Percentiles rank a stretch among this genome's conserved stretches.
phyloP scores from a whole-genome alignment of 2,888 invertebrate species.

The Polyommatus iphigenia region DNA sequence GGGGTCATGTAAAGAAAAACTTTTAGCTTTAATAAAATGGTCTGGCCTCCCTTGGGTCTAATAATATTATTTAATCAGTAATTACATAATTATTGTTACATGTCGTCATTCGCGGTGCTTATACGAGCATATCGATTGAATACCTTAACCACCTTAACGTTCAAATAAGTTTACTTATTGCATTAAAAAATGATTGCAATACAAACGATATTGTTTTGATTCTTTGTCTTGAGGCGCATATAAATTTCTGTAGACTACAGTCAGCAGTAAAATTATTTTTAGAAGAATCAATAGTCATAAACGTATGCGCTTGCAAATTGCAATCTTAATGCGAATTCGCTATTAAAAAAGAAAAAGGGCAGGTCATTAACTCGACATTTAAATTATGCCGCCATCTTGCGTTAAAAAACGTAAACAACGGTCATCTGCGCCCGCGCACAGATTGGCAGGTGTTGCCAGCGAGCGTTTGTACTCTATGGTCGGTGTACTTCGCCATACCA shows the following conservation, averaged over 20 bases:
- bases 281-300: background rate
- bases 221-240: background rate
- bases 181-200: too few species aligned
- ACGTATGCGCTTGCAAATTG: background rate
- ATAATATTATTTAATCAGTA: too few species aligned
- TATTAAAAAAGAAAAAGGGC: slow-evolving; percentile 8
- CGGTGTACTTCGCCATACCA: background rate
- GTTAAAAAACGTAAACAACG: slow-evolving; percentile 69
- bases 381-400: slow-evolving; percentile 37
- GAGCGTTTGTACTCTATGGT: slow-evolving; percentile 33
- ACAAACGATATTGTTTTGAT: too few species aligned
- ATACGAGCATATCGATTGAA: too few species aligned
- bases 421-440: slow-evolving; percentile 66
- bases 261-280: background rate
- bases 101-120: too few species aligned
- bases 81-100: too few species aligned
- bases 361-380: slow-evolving; percentile 36
- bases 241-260: background rate
- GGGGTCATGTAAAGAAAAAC: too few species aligned
- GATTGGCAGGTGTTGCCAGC: slow-evolving; percentile 73
- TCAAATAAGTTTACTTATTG: too few species aligned
- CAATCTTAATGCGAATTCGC: background rate
- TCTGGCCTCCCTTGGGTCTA: too few species aligned
- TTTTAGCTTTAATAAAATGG: too few species aligned
- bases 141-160: too few species aligned